These are phyloP conservation scores for Druceiella hillmani DNA, from an alignment of 2,888 invertebrate species.

Conservation along the genomic window DNA sequence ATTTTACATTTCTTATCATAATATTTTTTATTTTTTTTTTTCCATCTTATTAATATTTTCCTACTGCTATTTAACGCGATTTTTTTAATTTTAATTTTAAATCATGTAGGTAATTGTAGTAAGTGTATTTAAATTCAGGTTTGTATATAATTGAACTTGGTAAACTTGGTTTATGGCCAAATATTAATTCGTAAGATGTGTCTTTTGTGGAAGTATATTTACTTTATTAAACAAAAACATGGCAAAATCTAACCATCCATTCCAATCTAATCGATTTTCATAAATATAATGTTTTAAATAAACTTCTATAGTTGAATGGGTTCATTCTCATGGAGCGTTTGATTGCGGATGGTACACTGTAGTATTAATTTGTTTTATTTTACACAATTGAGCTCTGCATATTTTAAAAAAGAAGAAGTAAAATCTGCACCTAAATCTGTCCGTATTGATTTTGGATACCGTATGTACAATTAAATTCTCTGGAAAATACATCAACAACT, in stretches of 20 bases:
- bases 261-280: constrained; percentile 27
- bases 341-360: constrained; percentile 25
- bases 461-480: constrained; percentile 25
- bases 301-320: constrained; percentile 24
- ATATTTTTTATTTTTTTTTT: constrained; percentile 10
- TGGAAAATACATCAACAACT: constrained; percentile 22
- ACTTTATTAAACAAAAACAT: constrained; percentile 27
- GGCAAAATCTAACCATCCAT: constrained; percentile 24
- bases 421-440: constrained; percentile 30
- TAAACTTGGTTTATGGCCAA: constrained; percentile 22
- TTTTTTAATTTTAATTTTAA: constrained; percentile 20
- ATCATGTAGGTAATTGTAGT: constrained; percentile 23
- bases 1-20: constrained; percentile 10
- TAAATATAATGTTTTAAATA: constrained; percentile 28
- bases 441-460: constrained; percentile 27
- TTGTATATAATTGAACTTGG: constrained; percentile 20
- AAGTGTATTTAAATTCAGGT: constrained; percentile 23
- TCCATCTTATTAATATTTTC: constrained; percentile 14
- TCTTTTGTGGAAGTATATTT: constrained; percentile 25
- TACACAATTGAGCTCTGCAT: constrained; percentile 25
- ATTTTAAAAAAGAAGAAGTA: constrained; percentile 25
- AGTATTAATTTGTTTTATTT: constrained; percentile 23
- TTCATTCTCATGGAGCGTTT: constrained; percentile 25
- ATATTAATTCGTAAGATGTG: constrained; percentile 26
- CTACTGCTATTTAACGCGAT: constrained; percentile 18